Evolutionary conservation across 2,797 vertebrate genomes (phyloP).

Genomic region (Hydrocynus forskahlii): DNA sequence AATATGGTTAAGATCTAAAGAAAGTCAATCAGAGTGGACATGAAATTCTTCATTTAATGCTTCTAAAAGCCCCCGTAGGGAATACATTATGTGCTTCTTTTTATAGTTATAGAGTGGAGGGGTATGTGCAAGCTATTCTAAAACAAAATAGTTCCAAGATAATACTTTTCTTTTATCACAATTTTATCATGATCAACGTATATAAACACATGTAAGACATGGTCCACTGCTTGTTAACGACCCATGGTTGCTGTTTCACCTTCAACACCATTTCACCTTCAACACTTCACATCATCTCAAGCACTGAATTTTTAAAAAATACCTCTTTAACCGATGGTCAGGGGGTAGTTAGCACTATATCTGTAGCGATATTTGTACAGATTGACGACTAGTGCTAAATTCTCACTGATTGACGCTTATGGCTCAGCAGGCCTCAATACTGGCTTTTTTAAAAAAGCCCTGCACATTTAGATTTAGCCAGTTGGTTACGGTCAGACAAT

Average conservation of each 20-base stretch:
- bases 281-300: neutral
- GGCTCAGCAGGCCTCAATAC: neutral
- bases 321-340: neutral
- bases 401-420: neutral
- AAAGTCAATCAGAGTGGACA: too few relatives aligned
- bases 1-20: too few relatives aligned
- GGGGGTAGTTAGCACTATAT: neutral
- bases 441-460: neutral
- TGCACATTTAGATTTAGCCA: neutral
- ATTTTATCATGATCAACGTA: neutral
- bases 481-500: slow-evolving; percentile 14
- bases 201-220: neutral
- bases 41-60: too few relatives aligned
- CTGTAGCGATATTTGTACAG: neutral
- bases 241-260: neutral
- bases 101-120: too few relatives aligned
- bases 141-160: too few relatives aligned
- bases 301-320: neutral
- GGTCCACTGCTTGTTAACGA: neutral
- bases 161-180: too few relatives aligned
- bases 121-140: too few relatives aligned
- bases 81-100: too few relatives aligned
- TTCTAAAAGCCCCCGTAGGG: too few relatives aligned
- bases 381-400: neutral
- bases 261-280: neutral